Evolutionary conservation across 2,113 vertebrate genomes (phyloP).

Genomic region (Ibidorhyncha struthersii): DNA sequence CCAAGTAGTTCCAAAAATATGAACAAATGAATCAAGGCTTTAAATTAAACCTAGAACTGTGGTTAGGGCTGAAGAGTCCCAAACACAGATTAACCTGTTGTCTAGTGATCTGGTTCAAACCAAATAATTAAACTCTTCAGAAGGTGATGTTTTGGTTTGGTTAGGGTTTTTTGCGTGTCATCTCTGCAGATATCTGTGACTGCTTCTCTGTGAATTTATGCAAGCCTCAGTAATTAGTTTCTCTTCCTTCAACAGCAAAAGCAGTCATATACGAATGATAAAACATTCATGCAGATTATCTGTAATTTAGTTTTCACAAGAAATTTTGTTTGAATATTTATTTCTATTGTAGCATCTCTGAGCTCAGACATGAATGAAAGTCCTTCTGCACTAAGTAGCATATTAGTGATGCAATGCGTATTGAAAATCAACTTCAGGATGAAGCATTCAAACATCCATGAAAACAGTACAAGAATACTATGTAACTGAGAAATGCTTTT

Average conservation of each 20-base stretch:
- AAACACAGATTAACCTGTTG: neutral
- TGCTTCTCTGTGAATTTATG: neutral
- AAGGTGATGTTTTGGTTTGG: neutral
- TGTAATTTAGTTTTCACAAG: neutral
- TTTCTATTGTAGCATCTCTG: neutral
- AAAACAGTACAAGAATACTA: neutral
- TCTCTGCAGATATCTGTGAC: neutral
- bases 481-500: neutral
- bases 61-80: neutral
- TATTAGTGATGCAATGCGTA: neutral
- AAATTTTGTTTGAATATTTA: neutral
- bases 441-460: neutral
- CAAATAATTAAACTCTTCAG: neutral
- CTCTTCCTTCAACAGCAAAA: neutral
- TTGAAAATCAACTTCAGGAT: neutral
- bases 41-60: neutral
- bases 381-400: neutral
- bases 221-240: neutral
- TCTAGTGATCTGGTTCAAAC: neutral
- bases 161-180: fast-evolving
- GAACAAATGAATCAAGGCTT: neutral
- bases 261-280: neutral
- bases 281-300: neutral
- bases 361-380: neutral
- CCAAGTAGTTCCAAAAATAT: neutral